Base-by-base conservation (phyloP, 2,888 invertebrate species). In the Harmothoe impar region DNA sequence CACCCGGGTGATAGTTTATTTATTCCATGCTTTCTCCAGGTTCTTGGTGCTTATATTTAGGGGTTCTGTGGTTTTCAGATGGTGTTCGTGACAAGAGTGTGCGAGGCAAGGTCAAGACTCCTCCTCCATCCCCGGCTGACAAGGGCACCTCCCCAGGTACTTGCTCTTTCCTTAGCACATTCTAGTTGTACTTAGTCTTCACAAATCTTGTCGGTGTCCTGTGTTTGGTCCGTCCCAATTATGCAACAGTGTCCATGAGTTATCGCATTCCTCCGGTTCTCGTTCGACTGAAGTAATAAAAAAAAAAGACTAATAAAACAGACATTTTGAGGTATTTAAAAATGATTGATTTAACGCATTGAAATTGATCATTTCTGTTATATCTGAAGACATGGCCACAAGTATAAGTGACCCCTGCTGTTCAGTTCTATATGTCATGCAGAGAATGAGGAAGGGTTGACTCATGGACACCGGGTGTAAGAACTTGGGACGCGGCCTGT, bases 41-140 rank as follows among this genome's bases (percentile, higher is more conserved):
- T 29, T 77, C 10, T 54, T 86, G 86, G 86, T 86, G 54, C 54
- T 86, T 52, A 86, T 29, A 54, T 54, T 86, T 23, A 29, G 29
- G 86, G 86, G 25, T 84, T 51, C 43, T 84, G 54, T 86, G 86
- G 90, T 72, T 90, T 90, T 78, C 90, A 90, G 90, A 81, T 90
- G 90, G 90, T 29, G 86, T 43, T 52, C 56, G 43, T 29, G 90
- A 85, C 25, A 90, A 85, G 33, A 85, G 85, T 56, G 78, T 33
- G n/a, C 72, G 54, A 15, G 31, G 35, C 52, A 89, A 89, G 84
- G 89, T 88, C 56, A 90, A 90, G 54, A 94, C 94, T 89, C 94
- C 95, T 90, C 94, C 95, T 90, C 94, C 94, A 29, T 94, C 94
- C 90, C 94, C 95, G 20, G 93, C 93, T 81, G 94, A 94, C 85